These are phyloP conservation scores for Battus philenor DNA, from an alignment of 1,140 invertebrate genomes.

Conservation along the genomic window DNA sequence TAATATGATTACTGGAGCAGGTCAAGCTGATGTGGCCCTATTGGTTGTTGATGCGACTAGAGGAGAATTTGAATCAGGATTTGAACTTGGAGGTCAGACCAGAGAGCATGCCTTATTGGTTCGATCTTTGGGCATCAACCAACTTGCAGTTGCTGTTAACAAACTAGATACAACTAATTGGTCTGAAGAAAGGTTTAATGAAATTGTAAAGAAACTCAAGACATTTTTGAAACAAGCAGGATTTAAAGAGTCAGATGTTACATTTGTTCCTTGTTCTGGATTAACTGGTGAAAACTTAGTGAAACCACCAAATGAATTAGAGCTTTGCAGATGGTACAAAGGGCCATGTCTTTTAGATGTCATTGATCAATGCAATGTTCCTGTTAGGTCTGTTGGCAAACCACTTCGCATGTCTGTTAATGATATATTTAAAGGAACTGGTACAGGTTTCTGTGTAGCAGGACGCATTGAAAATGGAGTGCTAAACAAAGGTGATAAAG, in stretches of 20 bases:
- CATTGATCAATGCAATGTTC: conserved; percentile 91
- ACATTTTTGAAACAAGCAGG: conserved; percentile 97
- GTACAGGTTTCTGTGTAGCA: conserved; percentile 90
- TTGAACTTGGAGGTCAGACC: conserved; percentile 98
- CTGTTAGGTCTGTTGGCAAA: conserved; percentile 89
- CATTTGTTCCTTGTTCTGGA: conserved; percentile 97
- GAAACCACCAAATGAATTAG: conserved; percentile 80
- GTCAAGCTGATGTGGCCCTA: conserved; percentile 97
- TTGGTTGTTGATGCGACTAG: conserved; percentile 96
- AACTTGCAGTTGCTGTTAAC: conserved; percentile 90
- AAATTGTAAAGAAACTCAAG: conserved; percentile 90
- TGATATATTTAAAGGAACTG: conserved; percentile 96
- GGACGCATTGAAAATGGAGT: conserved; percentile 95
- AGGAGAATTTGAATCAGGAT: conserved; percentile 99
- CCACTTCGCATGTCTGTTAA: conserved; percentile 94
- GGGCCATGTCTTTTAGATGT: conserved; percentile 89
- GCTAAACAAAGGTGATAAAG: conserved; percentile 89
- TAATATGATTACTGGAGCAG: conserved; percentile 98
- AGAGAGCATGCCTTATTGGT: conserved; percentile 97
- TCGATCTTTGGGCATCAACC: conserved; percentile 90
- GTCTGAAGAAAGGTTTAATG: conserved; percentile 88
- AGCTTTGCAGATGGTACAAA: conserved; percentile 88
- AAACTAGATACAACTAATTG: conserved; percentile 90
- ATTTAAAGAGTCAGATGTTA: conserved; percentile 91
- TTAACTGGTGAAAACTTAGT: conserved; percentile 95